Percentiles rank a stretch among this genome's conserved stretches.
Evolutionary conservation across 1,140 invertebrate species (phyloP).

Genomic region (Drosophila sturtevanti): DNA sequence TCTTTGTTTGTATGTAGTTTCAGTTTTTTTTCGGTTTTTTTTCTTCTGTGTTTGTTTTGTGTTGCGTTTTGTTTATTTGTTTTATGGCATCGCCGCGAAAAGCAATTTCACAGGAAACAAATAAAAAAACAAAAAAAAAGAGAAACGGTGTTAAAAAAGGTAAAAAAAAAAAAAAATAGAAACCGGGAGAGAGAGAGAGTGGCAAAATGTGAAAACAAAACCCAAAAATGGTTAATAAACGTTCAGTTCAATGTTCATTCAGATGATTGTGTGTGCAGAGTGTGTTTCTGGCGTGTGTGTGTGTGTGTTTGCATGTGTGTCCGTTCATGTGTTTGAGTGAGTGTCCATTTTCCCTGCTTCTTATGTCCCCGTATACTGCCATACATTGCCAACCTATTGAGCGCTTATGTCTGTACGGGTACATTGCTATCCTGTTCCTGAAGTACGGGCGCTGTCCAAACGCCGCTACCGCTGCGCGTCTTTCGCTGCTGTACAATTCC

Average conservation of each 20-base stretch:
- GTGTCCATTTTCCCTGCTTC: slow-evolving; percentile 5
- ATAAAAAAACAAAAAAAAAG: slow-evolving; percentile 1
- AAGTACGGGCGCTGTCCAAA: slow-evolving; percentile 74
- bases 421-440: slow-evolving; percentile 79
- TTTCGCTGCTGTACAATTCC: slow-evolving; percentile 91
- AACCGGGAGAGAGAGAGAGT: neutral
- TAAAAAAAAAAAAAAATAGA: neutral
- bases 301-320: neutral
- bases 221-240: slow-evolving; percentile 56
- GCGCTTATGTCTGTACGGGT: slow-evolving; percentile 79
- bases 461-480: slow-evolving; percentile 83
- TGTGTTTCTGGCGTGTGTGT: neutral
- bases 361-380: slow-evolving; percentile 10
- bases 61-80: slow-evolving; percentile 66
- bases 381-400: neutral
- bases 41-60: slow-evolving; percentile 30
- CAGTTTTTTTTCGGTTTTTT: neutral
- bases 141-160: neutral
- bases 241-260: slow-evolving; percentile 35
- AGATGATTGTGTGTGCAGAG: slow-evolving; percentile 1
- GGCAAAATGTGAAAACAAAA: neutral
- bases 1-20: slow-evolving; percentile 20
- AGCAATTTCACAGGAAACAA: slow-evolving; percentile 44
- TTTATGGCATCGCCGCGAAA: slow-evolving; percentile 45
- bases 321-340: slow-evolving; percentile 14